Evolutionary conservation across 2,113 vertebrate genomes (phyloP), one percentile per base, ranked within the genome.

Genomic region (Tachuris rubrigastra): DNA sequence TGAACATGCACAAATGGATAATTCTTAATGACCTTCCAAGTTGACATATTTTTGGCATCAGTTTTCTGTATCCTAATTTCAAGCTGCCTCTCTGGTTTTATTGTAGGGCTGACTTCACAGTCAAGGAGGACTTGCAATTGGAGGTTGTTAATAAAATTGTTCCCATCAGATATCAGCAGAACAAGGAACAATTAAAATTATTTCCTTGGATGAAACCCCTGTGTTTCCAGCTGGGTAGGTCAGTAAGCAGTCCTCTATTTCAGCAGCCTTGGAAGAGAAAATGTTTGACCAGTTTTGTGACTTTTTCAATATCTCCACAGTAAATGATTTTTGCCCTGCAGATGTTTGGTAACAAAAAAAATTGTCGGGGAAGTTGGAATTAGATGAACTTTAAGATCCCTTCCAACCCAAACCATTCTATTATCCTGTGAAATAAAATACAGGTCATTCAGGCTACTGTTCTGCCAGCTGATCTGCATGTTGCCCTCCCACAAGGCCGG

Each of bases 1-100:
- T 63, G 91, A 95, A 95, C 93, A 87, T 30, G 93, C 86, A 93
- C 96, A 96, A 96, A 96, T 93, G 92, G 90, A 59, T 96, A 92
- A 86, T 92, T 96, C 88, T 93, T 97, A 95, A 95, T 96, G 95
- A 96, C 96, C 96, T 96, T 96, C 96, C 53, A 91, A 86, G 90
- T 0, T 95, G 93, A 96, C 96, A 97, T 84, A 90, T 95, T 97
- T 96, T 96, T 96, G 96, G 96, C 96, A 95, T 71, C 79, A 21
- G 52, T 86, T 75, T 90, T 90, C 76, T 90, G 55, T 94, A 95
- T 94, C 93, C 93, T 96, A 84, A 96, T 97, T 96, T 92, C 92
- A 97, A 94, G 88, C 90, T 96, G 95, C 95, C 83, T 96, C 91
- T 88, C 88, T 96, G 65, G 75, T 94, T 78, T 80, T 95, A 42